Percentiles rank a stretch among this genome's conserved stretches.
Conservation (phyloP, 1,140 invertebrate genomes). For the Oscheius sp. region DNA sequence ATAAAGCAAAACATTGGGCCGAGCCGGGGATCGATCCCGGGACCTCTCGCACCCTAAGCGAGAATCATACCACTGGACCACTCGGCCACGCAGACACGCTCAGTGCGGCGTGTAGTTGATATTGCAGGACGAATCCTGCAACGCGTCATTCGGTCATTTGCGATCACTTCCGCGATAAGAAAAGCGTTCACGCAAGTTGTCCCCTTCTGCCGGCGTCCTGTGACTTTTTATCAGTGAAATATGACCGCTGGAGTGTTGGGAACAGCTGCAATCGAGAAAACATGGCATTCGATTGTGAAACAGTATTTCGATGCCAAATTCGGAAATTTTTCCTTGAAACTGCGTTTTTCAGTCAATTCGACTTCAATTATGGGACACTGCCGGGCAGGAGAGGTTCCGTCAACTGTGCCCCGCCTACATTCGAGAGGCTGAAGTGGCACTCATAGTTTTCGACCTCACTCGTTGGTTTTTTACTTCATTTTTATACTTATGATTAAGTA, state of each 20-base stretch:
- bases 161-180: no score
- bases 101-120: no score
- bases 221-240: not conserved
- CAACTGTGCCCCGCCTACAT: conserved; percentile 30
- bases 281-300: no score
- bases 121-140: no score
- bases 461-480: conserved; percentile 14
- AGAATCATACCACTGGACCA: no score
- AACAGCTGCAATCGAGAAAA: not conserved
- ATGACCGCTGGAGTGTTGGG: not conserved
- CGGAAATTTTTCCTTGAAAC: not conserved
- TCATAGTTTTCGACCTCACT: conserved; percentile 29
- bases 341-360: conserved; percentile 18
- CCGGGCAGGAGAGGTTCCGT: conserved; percentile 35
- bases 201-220: no score
- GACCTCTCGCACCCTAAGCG: no score
- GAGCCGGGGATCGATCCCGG: no score
- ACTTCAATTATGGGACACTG: conserved; percentile 32
- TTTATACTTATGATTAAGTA: not conserved
- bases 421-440: conserved; percentile 24
- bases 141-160: no score
- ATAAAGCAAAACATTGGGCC: no score
- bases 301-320: not conserved
- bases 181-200: no score
- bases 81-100: no score